Conservation (phyloP, 2,113 vertebrate species). For the Craseonycteris thonglongyai region DNA sequence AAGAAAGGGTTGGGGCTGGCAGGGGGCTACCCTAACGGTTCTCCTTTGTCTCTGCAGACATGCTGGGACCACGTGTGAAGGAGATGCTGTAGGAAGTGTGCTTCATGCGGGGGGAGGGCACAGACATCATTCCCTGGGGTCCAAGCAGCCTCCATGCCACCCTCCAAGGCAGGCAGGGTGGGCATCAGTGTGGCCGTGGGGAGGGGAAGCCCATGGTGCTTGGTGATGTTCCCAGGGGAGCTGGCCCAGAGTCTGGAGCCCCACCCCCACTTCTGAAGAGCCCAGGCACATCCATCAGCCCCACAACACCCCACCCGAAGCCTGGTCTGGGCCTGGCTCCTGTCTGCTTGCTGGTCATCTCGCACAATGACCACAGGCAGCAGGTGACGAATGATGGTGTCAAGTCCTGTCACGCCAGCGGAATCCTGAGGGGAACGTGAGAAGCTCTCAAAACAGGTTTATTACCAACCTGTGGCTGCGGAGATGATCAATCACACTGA, state of each 20-base stretch:
- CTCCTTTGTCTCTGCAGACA: too few species aligned
- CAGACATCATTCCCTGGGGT: fast-evolving
- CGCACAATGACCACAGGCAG: conserved; percentile 78
- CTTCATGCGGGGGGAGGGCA: too few species aligned
- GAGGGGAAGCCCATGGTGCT: neutral
- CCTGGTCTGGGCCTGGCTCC: neutral
- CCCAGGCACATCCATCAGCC: neutral
- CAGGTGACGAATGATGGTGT: conserved; percentile 95
- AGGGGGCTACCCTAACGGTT: fast-evolving
- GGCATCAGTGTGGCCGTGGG: fast-evolving
- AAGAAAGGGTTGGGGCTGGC: neutral
- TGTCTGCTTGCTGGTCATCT: conserved; percentile 50
- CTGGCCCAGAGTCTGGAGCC: fast-evolving
- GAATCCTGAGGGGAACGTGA: conserved; percentile 88
- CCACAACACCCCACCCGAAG: fast-evolving
- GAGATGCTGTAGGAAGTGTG: neutral
- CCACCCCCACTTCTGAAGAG: fast-evolving
- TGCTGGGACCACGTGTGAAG: fast-evolving
- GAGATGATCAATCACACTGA: conserved; percentile 95
- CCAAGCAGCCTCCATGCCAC: neutral
- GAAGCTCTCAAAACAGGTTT: conserved; percentile 86
- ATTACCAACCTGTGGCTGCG: conserved; percentile 90
- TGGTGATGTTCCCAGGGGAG: neutral
- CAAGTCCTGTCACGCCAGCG: conserved; percentile 88
- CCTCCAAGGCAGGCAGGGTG: neutral